Evolutionary conservation across 2,113 vertebrate genomes (phyloP), one percentile per base, ranked within the genome.

Genomic region (Oreochromis aureus): DNA sequence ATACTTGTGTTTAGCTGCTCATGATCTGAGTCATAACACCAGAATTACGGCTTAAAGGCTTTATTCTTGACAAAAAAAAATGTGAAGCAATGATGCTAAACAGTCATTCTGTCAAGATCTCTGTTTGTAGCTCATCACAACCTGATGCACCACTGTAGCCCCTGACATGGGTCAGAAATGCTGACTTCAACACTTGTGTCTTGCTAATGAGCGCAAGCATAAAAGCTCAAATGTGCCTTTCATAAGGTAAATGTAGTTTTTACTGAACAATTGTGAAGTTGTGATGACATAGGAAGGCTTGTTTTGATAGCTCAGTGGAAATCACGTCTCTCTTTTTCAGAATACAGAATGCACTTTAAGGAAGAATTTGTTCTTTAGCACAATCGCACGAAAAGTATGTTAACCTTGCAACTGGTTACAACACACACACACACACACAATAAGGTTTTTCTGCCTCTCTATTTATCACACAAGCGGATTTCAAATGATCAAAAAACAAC

Each of bases 391-490:
- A 61, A 61, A 61, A 6, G 27, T 61, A 61, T 61, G 5, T 61
- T 15, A 61, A 32, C 58, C 15, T 61, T 61, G 32, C 18, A 61
- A 61, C 27, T 59, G 58, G 1, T 59, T 59, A 59, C 27, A 59
- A 59, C 0, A 58, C 24, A 58, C 34, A 34, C 34, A 34, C 34
- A 56, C 3, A 56, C 12, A 58, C 22, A 0, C 3, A 30, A 59
- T 18, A 59, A 59, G 5, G 0, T 2, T 59, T 59, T 59, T 10
- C 0, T 18, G 27, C 27, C 58, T 59, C 58, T 61, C 18, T 61
- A 61, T 61, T 61, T 61, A 1, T 61, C 58, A 61, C 58, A 61
- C 58, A 59, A 32, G 58, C 1, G 0, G 3, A 0, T 32, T 59
- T 59, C 0, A 8, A 61, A 61, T 61, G 0, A 61, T 61, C 58